Evolutionary conservation across 2,797 vertebrate genomes (phyloP).

Genomic region (Percopsis omiscomaycus): DNA sequence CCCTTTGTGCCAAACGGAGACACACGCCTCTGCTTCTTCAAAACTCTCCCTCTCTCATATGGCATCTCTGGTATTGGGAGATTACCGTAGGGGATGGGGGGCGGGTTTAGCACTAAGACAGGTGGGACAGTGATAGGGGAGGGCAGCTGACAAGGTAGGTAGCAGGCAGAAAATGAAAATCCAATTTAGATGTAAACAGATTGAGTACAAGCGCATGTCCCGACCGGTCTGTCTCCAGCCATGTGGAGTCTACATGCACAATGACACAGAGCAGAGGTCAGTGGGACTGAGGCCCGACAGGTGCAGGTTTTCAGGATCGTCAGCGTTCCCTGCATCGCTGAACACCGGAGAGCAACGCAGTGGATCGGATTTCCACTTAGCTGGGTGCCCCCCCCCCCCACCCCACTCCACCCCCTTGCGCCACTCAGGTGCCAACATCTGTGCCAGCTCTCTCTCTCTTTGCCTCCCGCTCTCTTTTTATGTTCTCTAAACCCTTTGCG

Average conservation of each 20-base stretch:
- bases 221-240: too few relatives aligned
- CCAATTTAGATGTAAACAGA: too few relatives aligned
- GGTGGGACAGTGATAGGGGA: constrained; percentile 24
- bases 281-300: too few relatives aligned
- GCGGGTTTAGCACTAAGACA: background rate
- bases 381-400: constrained; percentile 42
- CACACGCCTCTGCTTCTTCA: constrained; percentile 45
- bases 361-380: constrained; percentile 63
- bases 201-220: too few relatives aligned
- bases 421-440: constrained; percentile 56
- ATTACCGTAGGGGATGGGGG: constrained; percentile 43
- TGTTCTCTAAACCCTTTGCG: background rate
- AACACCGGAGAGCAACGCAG: constrained; percentile 26
- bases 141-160: constrained; percentile 31
- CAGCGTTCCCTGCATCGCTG: constrained; percentile 31
- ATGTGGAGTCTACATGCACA: too few relatives aligned
- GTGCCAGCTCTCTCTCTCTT: constrained; percentile 42
- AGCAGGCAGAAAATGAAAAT: constrained; percentile 29
- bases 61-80: constrained; percentile 60
- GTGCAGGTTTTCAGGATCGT: constrained; percentile 8
- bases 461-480: constrained; percentile 18
- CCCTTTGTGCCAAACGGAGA: constrained; percentile 37
- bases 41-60: constrained; percentile 50
- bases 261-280: too few relatives aligned
- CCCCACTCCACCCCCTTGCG: background rate